Base-by-base conservation (phyloP, 2,888 invertebrate species). In the Drosophila incognita region DNA sequence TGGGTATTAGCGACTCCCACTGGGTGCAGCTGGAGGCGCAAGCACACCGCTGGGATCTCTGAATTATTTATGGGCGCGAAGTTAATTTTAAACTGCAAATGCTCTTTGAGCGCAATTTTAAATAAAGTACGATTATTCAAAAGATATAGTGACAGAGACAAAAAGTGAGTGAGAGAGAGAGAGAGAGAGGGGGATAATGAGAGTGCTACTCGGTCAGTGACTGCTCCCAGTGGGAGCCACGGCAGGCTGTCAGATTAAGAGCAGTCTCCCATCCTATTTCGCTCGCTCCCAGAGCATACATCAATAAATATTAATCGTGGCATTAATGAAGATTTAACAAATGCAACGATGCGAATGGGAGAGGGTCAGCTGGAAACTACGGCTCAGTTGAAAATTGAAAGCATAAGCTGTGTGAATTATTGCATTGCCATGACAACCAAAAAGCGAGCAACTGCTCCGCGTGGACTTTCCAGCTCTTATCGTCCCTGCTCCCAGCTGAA, bases 271-370 rank as follows among this genome's bases (percentile, higher is more conserved):
- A 48, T 38, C 24, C 49, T 29, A 48, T 36, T 24, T 46, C 15
- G 8, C 27, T 27, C 0, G 24, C 6, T 18, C 29, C 48, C 69
- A 0, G 4, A 46, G 56, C 38, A 42, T 10, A 24, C 65, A 82
- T 69, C 84, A 90, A 92, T 91, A 90, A 91, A 92, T 92, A 92
- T 91, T 92, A 90, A 92, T 91, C 87, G 87, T 79, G 75, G 63
- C 80, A 84, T 83, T 89, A 91, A 91, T 91, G 87, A 88, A 87
- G 87, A 91, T 89, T 90, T 91, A 92, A 87, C 72, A 67, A 63
- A 56, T 27, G 54, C 33, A 40, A 48, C 40, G 11, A 5, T 21
- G 35, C 35, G 40, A 4, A 35, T 46, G 21, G 35, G 1, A 18
- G 24, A 18, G 7, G 15, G 4, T 7, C 51, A 48, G 54, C 18